Percentiles rank a stretch among this genome's conserved stretches.
phyloP scores from a whole-genome alignment of 2,888 invertebrate species.

The Lamellibrachia satsuma region DNA sequence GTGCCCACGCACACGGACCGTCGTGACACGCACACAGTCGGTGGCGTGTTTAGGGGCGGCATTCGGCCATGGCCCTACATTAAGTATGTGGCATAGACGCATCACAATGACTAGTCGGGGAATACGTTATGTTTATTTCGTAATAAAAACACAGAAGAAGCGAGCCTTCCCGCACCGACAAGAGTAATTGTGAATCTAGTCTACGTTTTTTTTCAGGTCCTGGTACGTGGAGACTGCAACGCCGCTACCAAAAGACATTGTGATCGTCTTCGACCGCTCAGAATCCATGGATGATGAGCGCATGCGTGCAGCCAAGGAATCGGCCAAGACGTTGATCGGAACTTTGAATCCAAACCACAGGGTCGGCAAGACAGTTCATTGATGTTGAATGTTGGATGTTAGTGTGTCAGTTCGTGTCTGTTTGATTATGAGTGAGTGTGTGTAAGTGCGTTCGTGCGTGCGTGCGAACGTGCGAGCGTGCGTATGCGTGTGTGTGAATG shows the following conservation, averaged over 20 bases:
- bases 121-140: background rate
- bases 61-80: too few relatives aligned
- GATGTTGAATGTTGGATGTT: background rate
- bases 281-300: background rate
- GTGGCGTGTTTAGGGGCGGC: too few relatives aligned
- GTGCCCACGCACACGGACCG: too few relatives aligned
- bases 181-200: background rate
- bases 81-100: too few relatives aligned
- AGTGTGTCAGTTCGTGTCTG: too few relatives aligned
- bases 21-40: too few relatives aligned
- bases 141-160: background rate
- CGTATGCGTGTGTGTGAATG: background rate
- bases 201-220: background rate
- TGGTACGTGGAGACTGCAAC: background rate
- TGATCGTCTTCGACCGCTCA: background rate
- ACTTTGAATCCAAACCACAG: background rate
- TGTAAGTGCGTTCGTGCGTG: too few relatives aligned
- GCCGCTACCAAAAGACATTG: background rate
- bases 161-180: background rate
- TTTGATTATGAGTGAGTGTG: background rate
- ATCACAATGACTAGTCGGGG: too few relatives aligned
- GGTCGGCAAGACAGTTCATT: background rate
- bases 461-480: background rate
- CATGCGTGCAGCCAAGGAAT: background rate
- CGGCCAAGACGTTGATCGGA: background rate